Evolutionary conservation across 2,113 vertebrate genomes (phyloP).

Genomic region (Chloropsis hardwickii): DNA sequence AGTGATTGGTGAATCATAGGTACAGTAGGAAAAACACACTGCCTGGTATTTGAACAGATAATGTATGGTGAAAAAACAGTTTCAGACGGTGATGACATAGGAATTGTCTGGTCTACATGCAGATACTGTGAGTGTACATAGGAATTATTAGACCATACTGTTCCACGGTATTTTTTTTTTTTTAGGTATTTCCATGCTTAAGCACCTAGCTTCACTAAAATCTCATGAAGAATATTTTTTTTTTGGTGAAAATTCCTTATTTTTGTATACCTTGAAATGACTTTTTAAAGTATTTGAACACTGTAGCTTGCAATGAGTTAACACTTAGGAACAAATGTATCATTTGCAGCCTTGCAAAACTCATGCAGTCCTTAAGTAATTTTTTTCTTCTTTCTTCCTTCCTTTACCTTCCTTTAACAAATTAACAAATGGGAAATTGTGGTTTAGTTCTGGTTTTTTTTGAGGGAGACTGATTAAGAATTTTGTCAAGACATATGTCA

Average conservation of each 20-base stretch:
- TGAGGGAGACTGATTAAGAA: background rate
- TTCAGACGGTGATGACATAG: background rate
- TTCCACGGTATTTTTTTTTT: background rate
- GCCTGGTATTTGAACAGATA: background rate
- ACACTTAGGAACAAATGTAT: background rate
- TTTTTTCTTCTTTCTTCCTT: background rate
- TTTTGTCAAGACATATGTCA: background rate
- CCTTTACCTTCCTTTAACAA: no score
- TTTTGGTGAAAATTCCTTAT: background rate
- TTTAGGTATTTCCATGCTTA: background rate
- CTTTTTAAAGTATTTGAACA: background rate
- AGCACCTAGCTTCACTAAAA: background rate
- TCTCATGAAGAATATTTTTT: background rate
- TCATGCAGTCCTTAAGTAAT: background rate
- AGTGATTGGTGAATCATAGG: background rate
- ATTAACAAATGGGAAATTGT: background rate
- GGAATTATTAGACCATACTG: background rate
- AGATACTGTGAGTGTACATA: background rate
- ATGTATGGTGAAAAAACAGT: background rate
- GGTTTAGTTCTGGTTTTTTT: background rate
- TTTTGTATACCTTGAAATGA: background rate
- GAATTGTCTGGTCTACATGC: background rate
- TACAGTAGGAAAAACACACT: background rate
- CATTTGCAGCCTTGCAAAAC: background rate
- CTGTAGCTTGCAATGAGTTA: background rate